Base-by-base conservation (phyloP, 2,113 vertebrate genomes). In the Lophochroa leadbeateri region DNA sequence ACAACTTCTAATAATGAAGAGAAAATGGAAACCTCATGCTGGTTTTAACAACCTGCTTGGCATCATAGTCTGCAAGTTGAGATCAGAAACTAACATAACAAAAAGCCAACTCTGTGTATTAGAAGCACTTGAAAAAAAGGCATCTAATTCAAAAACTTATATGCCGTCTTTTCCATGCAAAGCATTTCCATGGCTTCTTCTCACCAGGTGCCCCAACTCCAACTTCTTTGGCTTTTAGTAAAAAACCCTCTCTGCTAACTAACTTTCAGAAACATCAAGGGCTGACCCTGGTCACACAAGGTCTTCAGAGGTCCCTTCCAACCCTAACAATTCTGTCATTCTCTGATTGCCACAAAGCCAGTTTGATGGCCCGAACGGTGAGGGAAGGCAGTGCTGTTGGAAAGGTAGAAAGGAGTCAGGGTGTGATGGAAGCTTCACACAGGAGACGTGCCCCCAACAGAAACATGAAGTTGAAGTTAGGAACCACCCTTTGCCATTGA, bases 341-440 rank as follows among this genome's bases (percentile, higher is more conserved):
- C 57, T 35, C 33, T 35, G 57, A 25, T 6, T 33, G n/a, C 65
- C 24, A 2, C 6, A 7, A n/a, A 71, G 15, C 15, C 85, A 46
- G 33, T 25, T 1, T 13, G 27, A 7, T 5, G 35, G 53, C 33
- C 71, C 6, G 7, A 29, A 2, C 0, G 4, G 35, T 0, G 1
- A 44, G 25, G n/a, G 58, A 58, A 24, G 69, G 33, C 3, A 5
- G 41, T 15, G 52, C 39, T 6, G n/a, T 29, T 1, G 2, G 20
- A 35, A 68, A 67, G 55, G 31, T 1, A 25, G 47, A 4, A 33
- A 28, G 27, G 31, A 25, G 72, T 2, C 0, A 0, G 35, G 29
- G 29, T 3, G 50, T 0, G 0, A n/a, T 0, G 2, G 67, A 35
- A 86, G 37, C 61, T 49, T 23, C 2, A 0, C 0, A 2, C 2